These are phyloP conservation scores for Drosophila dunni DNA, from an alignment of 1,140 invertebrate species.

Conservation along the genomic window DNA sequence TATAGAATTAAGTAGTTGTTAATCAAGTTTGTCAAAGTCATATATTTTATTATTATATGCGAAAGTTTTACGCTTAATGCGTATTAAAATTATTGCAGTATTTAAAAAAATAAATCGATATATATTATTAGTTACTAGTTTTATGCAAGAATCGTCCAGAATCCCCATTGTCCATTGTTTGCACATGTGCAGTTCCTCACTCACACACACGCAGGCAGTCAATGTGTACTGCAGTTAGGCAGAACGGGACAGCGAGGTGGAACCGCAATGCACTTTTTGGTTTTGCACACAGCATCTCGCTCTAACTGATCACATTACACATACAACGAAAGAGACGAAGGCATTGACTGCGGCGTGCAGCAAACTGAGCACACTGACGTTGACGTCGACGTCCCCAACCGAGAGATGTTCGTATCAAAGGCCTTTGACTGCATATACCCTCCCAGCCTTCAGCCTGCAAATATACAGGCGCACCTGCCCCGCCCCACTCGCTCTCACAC, in stretches of 20 bases:
- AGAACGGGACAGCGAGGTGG: slow-evolving; percentile 22
- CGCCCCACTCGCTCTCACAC: slow-evolving; percentile 49
- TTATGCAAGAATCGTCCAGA: too few relatives aligned
- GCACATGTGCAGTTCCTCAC: slow-evolving; percentile 42
- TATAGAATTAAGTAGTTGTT: too few relatives aligned
- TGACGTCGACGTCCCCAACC: slow-evolving; percentile 28
- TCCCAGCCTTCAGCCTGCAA: slow-evolving; percentile 31
- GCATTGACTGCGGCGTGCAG: slow-evolving; percentile 69
- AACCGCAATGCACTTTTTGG: slow-evolving; percentile 41
- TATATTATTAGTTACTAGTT: too few relatives aligned
- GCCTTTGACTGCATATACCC: slow-evolving; percentile 56
- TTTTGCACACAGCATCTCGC: slow-evolving; percentile 33
- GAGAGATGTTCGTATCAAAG: slow-evolving; percentile 37
- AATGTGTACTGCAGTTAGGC: slow-evolving; percentile 22
- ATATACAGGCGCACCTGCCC: slow-evolving; percentile 65
- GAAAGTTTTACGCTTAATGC: too few relatives aligned
- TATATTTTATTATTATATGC: too few relatives aligned
- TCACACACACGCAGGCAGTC: neutral
- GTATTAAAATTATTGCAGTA: too few relatives aligned
- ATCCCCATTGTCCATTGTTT: slow-evolving; percentile 34
- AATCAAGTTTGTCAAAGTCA: too few relatives aligned
- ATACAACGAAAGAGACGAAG: slow-evolving; percentile 74
- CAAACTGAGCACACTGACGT: slow-evolving; percentile 59
- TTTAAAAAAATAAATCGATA: too few relatives aligned
- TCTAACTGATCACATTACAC: slow-evolving; percentile 64